phyloP scores from a whole-genome alignment of 2,797 vertebrate species.

The Perodicticus potto region DNA sequence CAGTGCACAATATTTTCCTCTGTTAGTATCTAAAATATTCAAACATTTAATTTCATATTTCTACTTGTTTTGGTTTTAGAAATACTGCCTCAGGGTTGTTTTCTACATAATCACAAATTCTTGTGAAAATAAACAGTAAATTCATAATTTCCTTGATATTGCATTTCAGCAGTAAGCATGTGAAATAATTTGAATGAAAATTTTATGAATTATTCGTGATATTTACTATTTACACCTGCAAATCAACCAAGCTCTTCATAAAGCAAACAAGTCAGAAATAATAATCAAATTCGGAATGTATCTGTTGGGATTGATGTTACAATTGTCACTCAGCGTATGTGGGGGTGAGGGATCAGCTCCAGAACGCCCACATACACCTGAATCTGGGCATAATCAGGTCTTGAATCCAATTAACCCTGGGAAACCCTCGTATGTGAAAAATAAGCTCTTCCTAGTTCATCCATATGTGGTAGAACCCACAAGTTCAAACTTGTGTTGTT shows the following conservation, averaged over 20 bases:
- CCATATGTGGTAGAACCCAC: neutral
- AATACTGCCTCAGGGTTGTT: conserved; percentile 23
- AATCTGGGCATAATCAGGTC: neutral
- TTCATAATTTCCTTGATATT: conserved; percentile 45
- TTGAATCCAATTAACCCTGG: neutral
- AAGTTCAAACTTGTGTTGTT: neutral
- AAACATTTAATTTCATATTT: conserved; percentile 69
- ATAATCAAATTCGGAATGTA: conserved; percentile 16
- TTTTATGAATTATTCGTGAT: conserved; percentile 1
- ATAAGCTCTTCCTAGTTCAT: neutral
- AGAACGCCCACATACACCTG: no score
- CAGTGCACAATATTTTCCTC: neutral
- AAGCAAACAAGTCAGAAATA: conserved; percentile 24
- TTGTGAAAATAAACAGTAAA: conserved; percentile 55
- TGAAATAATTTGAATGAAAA: conserved; percentile 11
- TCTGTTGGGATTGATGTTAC: neutral
- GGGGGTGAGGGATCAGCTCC: no score
- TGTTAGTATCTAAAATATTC: conserved; percentile 41
- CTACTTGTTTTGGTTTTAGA: conserved; percentile 56
- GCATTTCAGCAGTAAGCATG: conserved; percentile 22
- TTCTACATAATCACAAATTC: conserved; percentile 38
- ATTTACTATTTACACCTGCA: neutral
- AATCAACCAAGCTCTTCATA: neutral
- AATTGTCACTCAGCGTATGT: neutral
- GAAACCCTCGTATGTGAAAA: neutral